phyloP scores from a whole-genome alignment of 2,797 vertebrate genomes.

The Garrulus glandarius region DNA sequence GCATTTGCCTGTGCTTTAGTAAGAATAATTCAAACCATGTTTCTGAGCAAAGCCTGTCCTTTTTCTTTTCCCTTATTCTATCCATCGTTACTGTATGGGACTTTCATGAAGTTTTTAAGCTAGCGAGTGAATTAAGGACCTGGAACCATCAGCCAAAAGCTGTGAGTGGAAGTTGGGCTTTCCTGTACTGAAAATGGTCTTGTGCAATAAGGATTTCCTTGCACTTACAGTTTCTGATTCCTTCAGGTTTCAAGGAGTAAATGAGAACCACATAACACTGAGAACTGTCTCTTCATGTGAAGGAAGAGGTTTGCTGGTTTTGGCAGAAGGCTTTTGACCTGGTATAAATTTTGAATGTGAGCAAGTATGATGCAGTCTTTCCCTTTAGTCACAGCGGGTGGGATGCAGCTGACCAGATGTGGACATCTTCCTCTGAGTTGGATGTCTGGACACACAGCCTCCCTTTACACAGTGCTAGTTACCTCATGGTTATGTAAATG shows the following conservation, averaged over 20 bases:
- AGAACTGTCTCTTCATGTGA: not conserved
- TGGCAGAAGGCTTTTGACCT: not conserved
- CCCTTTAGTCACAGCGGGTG: not conserved
- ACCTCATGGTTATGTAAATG: not conserved
- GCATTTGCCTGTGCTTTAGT: not conserved
- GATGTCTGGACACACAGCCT: not conserved
- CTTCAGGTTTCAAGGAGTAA: not conserved
- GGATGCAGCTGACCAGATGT: not conserved
- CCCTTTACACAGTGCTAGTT: not conserved
- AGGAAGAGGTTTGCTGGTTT: not conserved
- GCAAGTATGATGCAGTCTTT: not conserved
- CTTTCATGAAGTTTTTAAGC: not conserved
- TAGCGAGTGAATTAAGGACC: not conserved
- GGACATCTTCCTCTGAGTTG: not conserved
- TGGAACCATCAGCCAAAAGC: not conserved
- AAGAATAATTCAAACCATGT: not conserved
- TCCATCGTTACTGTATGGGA: not conserved
- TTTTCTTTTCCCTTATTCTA: not conserved
- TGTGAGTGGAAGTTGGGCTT: not conserved
- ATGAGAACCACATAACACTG: not conserved
- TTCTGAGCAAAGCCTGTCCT: not conserved
- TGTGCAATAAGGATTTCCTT: not conserved
- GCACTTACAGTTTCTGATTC: not conserved
- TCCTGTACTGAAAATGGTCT: accelerated
- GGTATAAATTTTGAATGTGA: not conserved